A percentile compares a stretch with the other conserved stretches of the same genome.
phyloP scores from a whole-genome alignment of 2,113 vertebrate species.

The Baryphthengus martii region DNA sequence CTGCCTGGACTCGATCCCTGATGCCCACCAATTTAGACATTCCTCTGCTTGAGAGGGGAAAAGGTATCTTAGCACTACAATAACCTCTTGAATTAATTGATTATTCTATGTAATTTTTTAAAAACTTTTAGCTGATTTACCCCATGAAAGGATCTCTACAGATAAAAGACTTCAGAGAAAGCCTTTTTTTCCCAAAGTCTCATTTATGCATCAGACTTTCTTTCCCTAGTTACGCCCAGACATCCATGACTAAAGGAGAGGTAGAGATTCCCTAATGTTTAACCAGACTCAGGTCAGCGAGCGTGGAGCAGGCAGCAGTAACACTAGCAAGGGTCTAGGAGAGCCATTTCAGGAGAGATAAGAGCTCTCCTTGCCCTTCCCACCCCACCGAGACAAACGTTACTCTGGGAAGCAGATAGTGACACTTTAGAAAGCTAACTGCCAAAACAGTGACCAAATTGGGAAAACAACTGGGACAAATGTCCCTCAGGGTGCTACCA shows the following conservation, averaged over 20 bases:
- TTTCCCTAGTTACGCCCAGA: not conserved
- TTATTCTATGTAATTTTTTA: not conserved
- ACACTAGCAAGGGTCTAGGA: accelerated
- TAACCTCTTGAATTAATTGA: not conserved
- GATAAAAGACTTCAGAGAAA: not conserved
- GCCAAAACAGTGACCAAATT: not conserved
- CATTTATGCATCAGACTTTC: not conserved
- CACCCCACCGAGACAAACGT: not conserved
- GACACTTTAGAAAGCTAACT: not conserved
- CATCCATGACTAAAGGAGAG: not conserved
- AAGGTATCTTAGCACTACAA: not conserved
- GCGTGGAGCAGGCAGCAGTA: not conserved
- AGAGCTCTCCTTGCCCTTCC: not conserved
- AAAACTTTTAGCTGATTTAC: not conserved
- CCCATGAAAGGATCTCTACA: not conserved
- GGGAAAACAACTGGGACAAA: not conserved
- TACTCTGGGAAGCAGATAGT: not conserved
- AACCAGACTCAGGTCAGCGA: not conserved
- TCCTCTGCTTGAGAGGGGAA: not conserved
- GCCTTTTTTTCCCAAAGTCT: not conserved
- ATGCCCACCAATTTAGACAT: slow-evolving; percentile 25
- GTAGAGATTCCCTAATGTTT: not conserved
- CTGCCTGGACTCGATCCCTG: slow-evolving; percentile 10
- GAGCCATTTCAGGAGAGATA: not conserved
- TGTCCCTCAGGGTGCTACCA: not conserved